A percentile compares a stretch with the other conserved stretches of the same genome.
Conservation (phyloP, 1,140 invertebrate genomes). For the Eumaeus atala region DNA sequence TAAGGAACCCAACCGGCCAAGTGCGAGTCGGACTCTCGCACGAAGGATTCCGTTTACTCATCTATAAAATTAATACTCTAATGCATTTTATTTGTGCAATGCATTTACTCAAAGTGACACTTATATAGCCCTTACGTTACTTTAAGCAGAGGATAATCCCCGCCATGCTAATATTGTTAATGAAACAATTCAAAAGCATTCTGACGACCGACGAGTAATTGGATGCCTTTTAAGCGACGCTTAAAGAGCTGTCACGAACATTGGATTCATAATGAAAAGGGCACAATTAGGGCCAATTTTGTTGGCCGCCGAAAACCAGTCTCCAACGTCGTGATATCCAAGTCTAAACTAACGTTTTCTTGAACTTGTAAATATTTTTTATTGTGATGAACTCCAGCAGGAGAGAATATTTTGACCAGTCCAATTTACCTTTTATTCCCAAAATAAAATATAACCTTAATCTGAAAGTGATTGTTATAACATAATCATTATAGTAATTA, state of each 20-base stretch:
- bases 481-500: too few species aligned
- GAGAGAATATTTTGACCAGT: too few species aligned
- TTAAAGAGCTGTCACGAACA: conserved; percentile 2
- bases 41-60: too few species aligned
- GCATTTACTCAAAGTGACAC: not conserved
- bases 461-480: too few species aligned
- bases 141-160: not conserved
- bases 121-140: not conserved
- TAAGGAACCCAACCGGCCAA: too few species aligned
- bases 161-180: not conserved
- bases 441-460: too few species aligned
- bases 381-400: too few species aligned
- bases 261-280: conserved; percentile 13
- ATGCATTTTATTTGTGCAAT: too few species aligned
- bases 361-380: conserved; percentile 2
- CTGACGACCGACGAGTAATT: conserved; percentile 1
- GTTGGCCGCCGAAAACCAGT: conserved; percentile 6
- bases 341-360: conserved; percentile 4
- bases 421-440: too few species aligned
- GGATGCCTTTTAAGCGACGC: not conserved
- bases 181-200: conserved; percentile 5
- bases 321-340: not conserved
- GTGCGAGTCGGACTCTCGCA: too few species aligned
- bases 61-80: not conserved
- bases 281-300: conserved; percentile 17